Conservation (phyloP, 2,113 vertebrate species). For the Peucedramus taeniatus region DNA sequence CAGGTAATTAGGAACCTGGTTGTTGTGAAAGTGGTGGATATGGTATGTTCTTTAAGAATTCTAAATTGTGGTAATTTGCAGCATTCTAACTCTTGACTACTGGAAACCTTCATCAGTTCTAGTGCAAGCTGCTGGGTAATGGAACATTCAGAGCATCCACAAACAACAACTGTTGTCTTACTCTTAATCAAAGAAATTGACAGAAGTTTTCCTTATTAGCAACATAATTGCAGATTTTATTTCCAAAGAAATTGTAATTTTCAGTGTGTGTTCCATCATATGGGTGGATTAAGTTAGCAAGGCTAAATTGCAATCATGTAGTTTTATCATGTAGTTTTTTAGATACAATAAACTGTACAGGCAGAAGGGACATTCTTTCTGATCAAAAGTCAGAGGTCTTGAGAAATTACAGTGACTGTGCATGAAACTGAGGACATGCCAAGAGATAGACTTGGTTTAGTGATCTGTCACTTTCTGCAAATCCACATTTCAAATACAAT, state of each 20-base stretch:
- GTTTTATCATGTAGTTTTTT: slow-evolving; percentile 13
- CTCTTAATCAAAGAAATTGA: neutral
- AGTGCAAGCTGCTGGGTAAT: neutral
- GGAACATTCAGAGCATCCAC: neutral
- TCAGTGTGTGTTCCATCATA: neutral
- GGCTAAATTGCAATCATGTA: neutral
- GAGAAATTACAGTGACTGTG: slow-evolving; percentile 40
- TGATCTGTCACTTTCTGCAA: slow-evolving; percentile 57
- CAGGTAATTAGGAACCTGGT: neutral
- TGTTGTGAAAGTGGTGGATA: neutral
- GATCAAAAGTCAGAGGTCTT: slow-evolving; percentile 37
- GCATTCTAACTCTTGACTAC: neutral
- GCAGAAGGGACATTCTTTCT: neutral
- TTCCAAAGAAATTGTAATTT: slow-evolving; percentile 25
- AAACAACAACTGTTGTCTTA: neutral
- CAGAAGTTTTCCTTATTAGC: neutral
- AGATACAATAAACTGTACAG: slow-evolving; percentile 26
- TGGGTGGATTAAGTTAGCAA: neutral
- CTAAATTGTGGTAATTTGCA: neutral
- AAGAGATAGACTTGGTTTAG: slow-evolving; percentile 41
- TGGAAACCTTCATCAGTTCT: neutral
- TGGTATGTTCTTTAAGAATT: neutral
- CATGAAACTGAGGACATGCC: neutral
- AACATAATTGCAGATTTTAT: neutral
- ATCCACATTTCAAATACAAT: slow-evolving; percentile 17